Percentiles rank a stretch among this genome's conserved stretches.
Evolutionary conservation across 2,797 vertebrate genomes (phyloP).

Genomic region (Brotula barbata): DNA sequence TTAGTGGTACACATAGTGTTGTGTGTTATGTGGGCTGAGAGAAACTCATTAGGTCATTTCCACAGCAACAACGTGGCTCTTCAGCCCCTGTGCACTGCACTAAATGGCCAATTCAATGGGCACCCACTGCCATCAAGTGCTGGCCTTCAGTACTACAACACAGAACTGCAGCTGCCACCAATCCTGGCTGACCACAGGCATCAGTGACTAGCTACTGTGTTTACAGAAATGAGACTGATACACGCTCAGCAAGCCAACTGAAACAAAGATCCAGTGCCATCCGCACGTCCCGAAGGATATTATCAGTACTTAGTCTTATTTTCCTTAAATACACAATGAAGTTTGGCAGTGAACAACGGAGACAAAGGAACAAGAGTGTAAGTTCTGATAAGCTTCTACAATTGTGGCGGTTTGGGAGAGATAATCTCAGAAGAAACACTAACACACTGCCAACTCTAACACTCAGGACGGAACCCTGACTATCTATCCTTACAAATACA

Average conservation of each 20-base stretch:
- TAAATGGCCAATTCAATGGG: slow-evolving; percentile 53
- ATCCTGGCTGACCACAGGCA: slow-evolving; percentile 27
- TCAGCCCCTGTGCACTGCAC: slow-evolving; percentile 36
- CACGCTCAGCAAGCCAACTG: slow-evolving; percentile 25
- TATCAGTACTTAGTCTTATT: slow-evolving; percentile 8
- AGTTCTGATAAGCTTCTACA: slow-evolving; percentile 33
- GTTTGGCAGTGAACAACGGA: slow-evolving; percentile 24
- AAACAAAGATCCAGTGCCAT: slow-evolving; percentile 30
- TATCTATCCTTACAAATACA: slow-evolving; percentile 10
- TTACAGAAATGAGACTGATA: slow-evolving; percentile 26
- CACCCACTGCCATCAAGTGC: slow-evolving; percentile 80
- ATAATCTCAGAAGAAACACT: slow-evolving; percentile 1
- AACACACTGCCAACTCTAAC: slow-evolving; percentile 16
- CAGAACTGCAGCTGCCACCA: slow-evolving; percentile 39
- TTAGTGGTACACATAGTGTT: slow-evolving; percentile 62
- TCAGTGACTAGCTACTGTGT: slow-evolving; percentile 35
- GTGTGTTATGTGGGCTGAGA: slow-evolving; percentile 54
- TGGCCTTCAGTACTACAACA: slow-evolving; percentile 56
- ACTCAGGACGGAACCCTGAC: slow-evolving; percentile 12
- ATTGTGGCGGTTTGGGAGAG: slow-evolving; percentile 27
- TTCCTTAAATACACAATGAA: slow-evolving; percentile 32
- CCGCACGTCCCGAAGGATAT: slow-evolving; percentile 30
- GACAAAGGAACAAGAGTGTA: slow-evolving; percentile 20
- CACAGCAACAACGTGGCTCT: slow-evolving; percentile 74
- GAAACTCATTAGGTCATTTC: slow-evolving; percentile 77